Base-by-base conservation (phyloP, 1,140 invertebrate genomes). In the Drosophila ficusphila region DNA sequence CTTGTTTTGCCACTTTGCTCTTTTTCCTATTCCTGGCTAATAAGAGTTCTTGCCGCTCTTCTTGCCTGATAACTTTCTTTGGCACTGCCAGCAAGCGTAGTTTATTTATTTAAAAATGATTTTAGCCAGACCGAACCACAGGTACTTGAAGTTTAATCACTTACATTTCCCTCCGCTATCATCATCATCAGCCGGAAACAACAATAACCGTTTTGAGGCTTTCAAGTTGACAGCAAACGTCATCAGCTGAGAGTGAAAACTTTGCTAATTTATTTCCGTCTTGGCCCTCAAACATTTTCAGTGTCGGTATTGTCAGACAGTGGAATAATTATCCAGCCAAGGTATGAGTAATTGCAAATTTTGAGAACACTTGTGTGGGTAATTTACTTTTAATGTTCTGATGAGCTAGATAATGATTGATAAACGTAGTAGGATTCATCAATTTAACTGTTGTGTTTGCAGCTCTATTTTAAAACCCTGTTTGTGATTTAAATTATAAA, bases 71-170 rank as follows among this genome's bases (percentile, higher is more conserved):
- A 72, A 61, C 73, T 82, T 82, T 19, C 38, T 38, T 34, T 14
- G 23, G 18, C 39, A 64, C 44, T 25, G 25, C 12, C 27, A 36
- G 34, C n/a, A 57, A 68, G 68, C 69, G 72, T 65, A 78, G 77
- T 76, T 83, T 79, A 71, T 85, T 85, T 83, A 79, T 83, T 83
- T 85, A 75, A 85, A 75, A 79, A 83, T 83, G 54, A 76, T 82
- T 82, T 74, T 47, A 42, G 54, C 27, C 39, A 33, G 19, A 18
- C 12, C 14, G 42, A 76, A 78, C 69, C 64, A 60, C 79, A 83
- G 74, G 70, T 83, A 78, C 70, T 78, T 58, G 34, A 75, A 83
- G 77, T 79, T 85, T 79, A 83, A 79, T 83, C 64, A 85, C 78
- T 83, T 85, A 76, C 79, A 67, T 83, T 71, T 64, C 34, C 49